Evolutionary conservation across 1,140 invertebrate genomes (phyloP), one percentile per base, ranked within the genome.

Genomic region (Panagrolaimus sp.): DNA sequence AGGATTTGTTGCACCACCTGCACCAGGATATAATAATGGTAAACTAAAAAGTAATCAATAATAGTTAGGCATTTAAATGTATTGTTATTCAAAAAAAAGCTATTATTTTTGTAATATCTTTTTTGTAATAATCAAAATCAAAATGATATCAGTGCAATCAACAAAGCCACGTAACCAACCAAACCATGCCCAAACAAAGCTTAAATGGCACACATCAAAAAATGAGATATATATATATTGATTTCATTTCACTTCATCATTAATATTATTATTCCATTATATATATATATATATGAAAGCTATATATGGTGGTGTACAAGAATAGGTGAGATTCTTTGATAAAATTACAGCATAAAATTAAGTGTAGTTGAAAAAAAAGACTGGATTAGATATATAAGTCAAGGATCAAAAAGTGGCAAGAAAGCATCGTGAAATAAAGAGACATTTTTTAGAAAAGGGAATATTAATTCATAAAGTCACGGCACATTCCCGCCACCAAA

Each of bases 21-120:
- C 25, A 69, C 51, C 51, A 16, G 51, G 51, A 25, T 67, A 71
- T 16, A 71, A 47, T 45, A 73, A 45, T 20, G 69, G 69, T 13
- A 71, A 25, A 8, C 69, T 71, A 43, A 71, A 71, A 71, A 2
- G 5, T 1, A n/a, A 66, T 25, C 1, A 27, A 16, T 5, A 44
- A 13, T 4, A 14, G 14, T 42, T 65, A n/a, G 20, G n/a, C n/a
- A n/a, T n/a, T n/a, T n/a, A 44, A n/a, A 23, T 23, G 27, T 46
- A n/a, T n/a, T n/a, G n/a, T n/a, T n/a, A n/a, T 20, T 16, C 9
- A 57, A 5, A 16, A 63, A 25, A 7, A 16, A 25, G 45, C 16
- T 16, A 31, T 3, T 25, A 63, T 53, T 63, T 3, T 16, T 27
- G 25, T 5, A n/a, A n/a, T n/a, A n/a, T n/a, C 9, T 38, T 38